These are phyloP conservation scores for Drosophila punjabiensis DNA, from an alignment of 1,140 invertebrate genomes.

Conservation along the genomic window DNA sequence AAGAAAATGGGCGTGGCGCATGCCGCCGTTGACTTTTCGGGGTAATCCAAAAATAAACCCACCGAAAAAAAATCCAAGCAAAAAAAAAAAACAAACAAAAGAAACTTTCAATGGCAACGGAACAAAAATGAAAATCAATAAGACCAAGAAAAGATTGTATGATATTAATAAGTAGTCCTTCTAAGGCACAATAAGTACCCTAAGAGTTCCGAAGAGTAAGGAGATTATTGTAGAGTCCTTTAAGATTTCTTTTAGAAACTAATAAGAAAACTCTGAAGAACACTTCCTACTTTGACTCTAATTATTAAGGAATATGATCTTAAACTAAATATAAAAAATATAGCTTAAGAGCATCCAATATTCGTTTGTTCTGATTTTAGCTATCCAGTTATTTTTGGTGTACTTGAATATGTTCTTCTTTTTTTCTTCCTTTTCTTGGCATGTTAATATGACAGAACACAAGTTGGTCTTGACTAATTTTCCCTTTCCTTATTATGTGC, in stretches of 20 bases:
- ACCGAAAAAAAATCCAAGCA: conserved; percentile 23
- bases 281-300: rapidly evolving
- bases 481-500: background rate
- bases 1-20: conserved; percentile 46
- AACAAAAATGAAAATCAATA: conserved; percentile 58
- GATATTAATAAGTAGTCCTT: conserved; percentile 52
- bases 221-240: background rate
- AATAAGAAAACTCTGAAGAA: background rate
- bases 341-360: background rate
- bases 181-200: conserved; percentile 13
- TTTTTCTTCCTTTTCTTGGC: background rate
- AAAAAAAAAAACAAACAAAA: conserved; percentile 39
- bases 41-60: conserved; percentile 68
- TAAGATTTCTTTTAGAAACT: background rate
- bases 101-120: conserved; percentile 70
- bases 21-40: conserved; percentile 39
- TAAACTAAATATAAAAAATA: background rate
- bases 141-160: conserved; percentile 50
- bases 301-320: background rate
- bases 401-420: background rate
- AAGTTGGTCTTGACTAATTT: conserved; percentile 12
- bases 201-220: background rate
- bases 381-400: background rate
- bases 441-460: conserved; percentile 28
- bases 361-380: background rate